Base-by-base conservation (phyloP, 2,113 vertebrate species). In the Caranx ignobilis region DNA sequence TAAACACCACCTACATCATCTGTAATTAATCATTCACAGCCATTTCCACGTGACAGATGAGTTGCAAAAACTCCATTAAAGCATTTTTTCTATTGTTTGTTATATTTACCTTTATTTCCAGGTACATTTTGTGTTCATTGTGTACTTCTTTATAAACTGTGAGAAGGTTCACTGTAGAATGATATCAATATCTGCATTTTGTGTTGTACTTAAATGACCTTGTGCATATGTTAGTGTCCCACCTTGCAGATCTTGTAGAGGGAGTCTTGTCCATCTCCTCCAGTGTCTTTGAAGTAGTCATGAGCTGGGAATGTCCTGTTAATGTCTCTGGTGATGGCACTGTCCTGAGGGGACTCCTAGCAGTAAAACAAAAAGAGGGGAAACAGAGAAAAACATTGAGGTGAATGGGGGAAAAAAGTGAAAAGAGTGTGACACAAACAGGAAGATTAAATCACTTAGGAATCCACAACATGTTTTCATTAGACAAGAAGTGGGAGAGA, bases 181-280 rank as follows among this genome's bases (percentile, higher is more conserved):
- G 13, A 56, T 19, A 56, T 8, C 11, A 65, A 68, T 16, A 9
- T 3, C 35, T 41, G 18, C 0, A 1, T 37, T 21, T 52, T 50
- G 35, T 11, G 31, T 39, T 19, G 10, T 16, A 72, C 62, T 13
- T 1, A 55, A 71, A 82, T 11, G 50, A 39, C 47, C 12, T 45
- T 48, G 45, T 56, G 34, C 35, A 43, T 75, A 21, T 54, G 61
- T 37, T 43, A 41, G 19, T 10, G 11, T 21, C 76, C 61, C 93
- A 99, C 98, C 97, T 99, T 99, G 96, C 98, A 99, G 95, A 99
- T 99, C 94, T 99, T 99, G 92, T 99, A 99, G 59, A 99, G 94
- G 0, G 98, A 99, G 91, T 99, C 98, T 91, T 99, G 98, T 48
- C 98, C 98, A 67, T 99, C 97, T 82, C 98, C 98, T 83, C 98